Conservation (phyloP, 2,113 vertebrate species). For the Cyphomyrus plagiostoma region DNA sequence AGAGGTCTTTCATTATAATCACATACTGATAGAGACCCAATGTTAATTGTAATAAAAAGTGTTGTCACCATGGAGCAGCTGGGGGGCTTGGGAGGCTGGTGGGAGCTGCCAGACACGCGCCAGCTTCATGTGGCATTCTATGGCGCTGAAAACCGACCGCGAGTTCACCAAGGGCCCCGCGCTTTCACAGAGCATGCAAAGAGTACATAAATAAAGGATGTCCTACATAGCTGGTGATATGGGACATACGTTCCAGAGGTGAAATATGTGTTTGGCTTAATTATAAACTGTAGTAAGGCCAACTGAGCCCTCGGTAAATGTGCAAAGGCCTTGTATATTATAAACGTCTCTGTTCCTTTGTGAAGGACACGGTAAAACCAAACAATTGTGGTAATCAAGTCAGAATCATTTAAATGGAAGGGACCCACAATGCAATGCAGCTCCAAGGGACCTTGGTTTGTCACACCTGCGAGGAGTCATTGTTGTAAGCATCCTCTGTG, state of each 20-base stretch:
- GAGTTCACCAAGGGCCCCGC: not conserved
- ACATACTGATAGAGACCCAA: conserved; percentile 61
- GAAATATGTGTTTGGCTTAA: not conserved
- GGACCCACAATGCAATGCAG: not conserved
- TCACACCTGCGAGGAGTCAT: not conserved
- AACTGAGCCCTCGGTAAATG: not conserved
- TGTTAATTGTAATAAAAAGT: conserved; percentile 64
- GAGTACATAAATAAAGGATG: not conserved
- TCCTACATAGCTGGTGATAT: not conserved
- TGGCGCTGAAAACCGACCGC: not conserved
- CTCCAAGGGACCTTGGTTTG: not conserved
- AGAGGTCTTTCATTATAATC: conserved; percentile 36
- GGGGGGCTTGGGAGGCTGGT: not conserved
- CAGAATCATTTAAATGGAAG: not conserved
- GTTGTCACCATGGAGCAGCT: conserved; percentile 26
- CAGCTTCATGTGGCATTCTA: not conserved
- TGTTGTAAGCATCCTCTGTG: not conserved
- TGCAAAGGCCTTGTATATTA: not conserved
- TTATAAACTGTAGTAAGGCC: not conserved
- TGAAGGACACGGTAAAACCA: not conserved
- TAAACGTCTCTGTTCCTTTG: not conserved
- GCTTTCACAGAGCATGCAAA: not conserved
- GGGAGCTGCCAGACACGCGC: not conserved
- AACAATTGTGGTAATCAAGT: conserved; percentile 1
- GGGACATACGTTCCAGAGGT: not conserved